phyloP scores from a whole-genome alignment of 2,113 vertebrate species.

The Antennarius striatus region DNA sequence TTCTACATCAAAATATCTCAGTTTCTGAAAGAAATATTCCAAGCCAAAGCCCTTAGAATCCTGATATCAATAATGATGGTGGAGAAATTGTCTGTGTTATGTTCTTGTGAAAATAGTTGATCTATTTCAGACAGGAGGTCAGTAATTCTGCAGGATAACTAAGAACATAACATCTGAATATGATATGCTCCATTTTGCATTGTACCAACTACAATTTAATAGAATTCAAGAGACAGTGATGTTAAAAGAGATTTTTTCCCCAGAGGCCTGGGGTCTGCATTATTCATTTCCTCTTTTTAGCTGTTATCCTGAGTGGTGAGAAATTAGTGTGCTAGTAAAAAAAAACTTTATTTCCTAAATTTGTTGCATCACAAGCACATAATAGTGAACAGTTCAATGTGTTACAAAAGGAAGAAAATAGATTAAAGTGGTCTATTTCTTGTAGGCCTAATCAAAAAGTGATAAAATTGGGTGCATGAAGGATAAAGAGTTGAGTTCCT shows the following conservation, averaged over 20 bases:
- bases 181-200: neutral
- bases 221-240: neutral
- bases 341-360: slow-evolving; percentile 12
- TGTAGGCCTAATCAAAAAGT: no score
- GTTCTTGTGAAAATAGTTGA: no score
- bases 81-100: no score
- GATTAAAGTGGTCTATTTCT: no score
- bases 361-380: neutral
- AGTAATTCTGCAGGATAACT: neutral
- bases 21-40: no score
- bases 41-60: no score
- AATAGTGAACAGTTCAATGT: neutral
- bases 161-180: slow-evolving; percentile 14
- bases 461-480: no score
- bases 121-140: no score
- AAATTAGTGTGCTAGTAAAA: slow-evolving; percentile 4
- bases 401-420: neutral
- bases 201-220: slow-evolving; percentile 11
- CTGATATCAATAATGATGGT: no score
- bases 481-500: no score
- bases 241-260: slow-evolving; percentile 8
- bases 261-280: slow-evolving; percentile 23
- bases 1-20: no score
- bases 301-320: slow-evolving; percentile 18
- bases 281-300: slow-evolving; percentile 36